Conservation (phyloP, 2,888 invertebrate genomes). For the Lasiommata megera region DNA sequence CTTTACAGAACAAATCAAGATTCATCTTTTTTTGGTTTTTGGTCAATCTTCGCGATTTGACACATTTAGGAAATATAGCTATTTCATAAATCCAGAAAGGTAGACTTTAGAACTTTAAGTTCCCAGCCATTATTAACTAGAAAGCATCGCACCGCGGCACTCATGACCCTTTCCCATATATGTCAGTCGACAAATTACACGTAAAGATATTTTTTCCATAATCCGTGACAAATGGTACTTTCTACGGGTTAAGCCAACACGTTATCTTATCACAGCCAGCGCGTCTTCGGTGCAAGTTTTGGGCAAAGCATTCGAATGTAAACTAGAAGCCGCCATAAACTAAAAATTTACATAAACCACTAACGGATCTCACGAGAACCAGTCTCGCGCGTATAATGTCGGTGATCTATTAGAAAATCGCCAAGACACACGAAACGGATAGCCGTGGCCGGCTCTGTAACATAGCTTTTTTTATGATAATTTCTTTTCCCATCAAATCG, state of each 20-base stretch:
- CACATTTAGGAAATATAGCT: too few relatives aligned
- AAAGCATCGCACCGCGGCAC: background rate
- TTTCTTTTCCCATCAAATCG: conserved; percentile 55
- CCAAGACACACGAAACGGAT: conserved; percentile 50
- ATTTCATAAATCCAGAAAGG: background rate
- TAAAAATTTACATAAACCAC: conserved; percentile 77
- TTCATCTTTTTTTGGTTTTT: too few relatives aligned
- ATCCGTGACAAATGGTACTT: conserved; percentile 62
- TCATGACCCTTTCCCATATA: conserved; percentile 28
- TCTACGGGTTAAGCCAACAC: conserved; percentile 58
- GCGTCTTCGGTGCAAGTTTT: conserved; percentile 42
- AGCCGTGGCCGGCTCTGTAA: conserved; percentile 54
- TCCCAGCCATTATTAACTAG: background rate
- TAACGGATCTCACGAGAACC: conserved; percentile 78
- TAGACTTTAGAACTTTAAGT: background rate
- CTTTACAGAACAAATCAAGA: too few relatives aligned
- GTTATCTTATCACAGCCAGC: conserved; percentile 45
- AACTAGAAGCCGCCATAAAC: conserved; percentile 74
- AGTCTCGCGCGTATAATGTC: conserved; percentile 70
- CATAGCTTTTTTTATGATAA: conserved; percentile 60
- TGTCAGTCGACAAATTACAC: conserved; percentile 26
- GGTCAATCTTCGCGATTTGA: too few relatives aligned
- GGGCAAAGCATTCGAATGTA: conserved; percentile 63
- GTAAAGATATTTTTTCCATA: conserved; percentile 42
- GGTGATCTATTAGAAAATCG: conserved; percentile 80